Percentiles rank a stretch among this genome's conserved stretches.
phyloP scores from a whole-genome alignment of 2,797 vertebrate species.

The Babyrousa celebensis region DNA sequence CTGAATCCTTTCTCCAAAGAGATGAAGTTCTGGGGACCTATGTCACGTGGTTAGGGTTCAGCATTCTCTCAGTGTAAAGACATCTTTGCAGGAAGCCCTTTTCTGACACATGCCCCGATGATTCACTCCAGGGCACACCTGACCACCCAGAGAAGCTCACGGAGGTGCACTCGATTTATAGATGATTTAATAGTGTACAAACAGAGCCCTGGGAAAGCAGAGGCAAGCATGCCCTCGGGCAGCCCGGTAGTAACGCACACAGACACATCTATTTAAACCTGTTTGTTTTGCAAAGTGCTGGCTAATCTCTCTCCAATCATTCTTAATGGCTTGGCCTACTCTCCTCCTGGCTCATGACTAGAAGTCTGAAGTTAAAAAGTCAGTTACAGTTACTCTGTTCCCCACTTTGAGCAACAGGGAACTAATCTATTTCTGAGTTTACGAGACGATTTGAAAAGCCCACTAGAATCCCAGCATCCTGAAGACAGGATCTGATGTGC shows the following conservation, averaged over 20 bases:
- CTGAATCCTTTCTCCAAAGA: no score
- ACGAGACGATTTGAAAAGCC: not conserved
- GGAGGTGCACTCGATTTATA: not conserved
- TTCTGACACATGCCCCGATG: not conserved
- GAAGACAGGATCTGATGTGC: not conserved
- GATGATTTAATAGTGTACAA: conserved; percentile 27
- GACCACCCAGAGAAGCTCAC: not conserved
- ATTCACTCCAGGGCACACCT: not conserved
- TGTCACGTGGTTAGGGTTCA: no score
- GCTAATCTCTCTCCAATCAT: conserved; percentile 33
- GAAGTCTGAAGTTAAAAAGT: conserved; percentile 60
- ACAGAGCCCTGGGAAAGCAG: not conserved
- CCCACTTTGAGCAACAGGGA: not conserved
- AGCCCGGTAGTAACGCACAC: not conserved
- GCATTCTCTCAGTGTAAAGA: not conserved
- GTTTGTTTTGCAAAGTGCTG: conserved; percentile 62
- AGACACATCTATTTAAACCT: conserved; percentile 41
- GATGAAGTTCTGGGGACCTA: no score
- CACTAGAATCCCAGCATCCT: not conserved
- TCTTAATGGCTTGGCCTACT: conserved; percentile 30
- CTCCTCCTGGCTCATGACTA: not conserved
- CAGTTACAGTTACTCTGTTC: conserved; percentile 35
- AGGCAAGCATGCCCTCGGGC: not conserved
- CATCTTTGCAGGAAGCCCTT: not conserved
- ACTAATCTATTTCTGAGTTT: not conserved